Evolutionary conservation across 2,888 invertebrate species (phyloP).

Genomic region (Biston stratarius): DNA sequence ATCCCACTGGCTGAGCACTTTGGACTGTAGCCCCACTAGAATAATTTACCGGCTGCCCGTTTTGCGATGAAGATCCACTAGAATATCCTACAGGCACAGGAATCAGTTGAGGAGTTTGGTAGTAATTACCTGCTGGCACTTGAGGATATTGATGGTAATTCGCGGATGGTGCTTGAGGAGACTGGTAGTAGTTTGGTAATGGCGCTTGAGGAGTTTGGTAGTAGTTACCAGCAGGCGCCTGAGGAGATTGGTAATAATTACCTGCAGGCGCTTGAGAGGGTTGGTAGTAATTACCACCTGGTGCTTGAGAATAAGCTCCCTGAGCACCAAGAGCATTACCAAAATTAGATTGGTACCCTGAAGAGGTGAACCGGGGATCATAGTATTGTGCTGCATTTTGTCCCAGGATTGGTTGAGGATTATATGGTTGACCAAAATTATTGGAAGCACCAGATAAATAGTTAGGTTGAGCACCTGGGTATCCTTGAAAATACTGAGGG

Average conservation of each 20-base stretch:
- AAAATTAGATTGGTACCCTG: conserved; percentile 12
- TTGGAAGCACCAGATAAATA: conserved; percentile 8
- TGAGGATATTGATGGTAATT: conserved; percentile 17
- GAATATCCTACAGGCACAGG: conserved; percentile 23
- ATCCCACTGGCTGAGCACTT: not conserved
- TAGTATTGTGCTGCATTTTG: conserved; percentile 13
- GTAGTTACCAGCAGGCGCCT: conserved; percentile 7
- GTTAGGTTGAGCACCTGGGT: conserved; percentile 8
- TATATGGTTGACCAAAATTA: conserved; percentile 13
- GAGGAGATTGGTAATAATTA: conserved; percentile 19
- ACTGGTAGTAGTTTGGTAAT: conserved; percentile 13
- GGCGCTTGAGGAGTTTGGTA: conserved; percentile 10
- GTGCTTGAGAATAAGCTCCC: not conserved
- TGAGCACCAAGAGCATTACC: conserved; percentile 18
- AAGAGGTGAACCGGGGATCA: conserved; percentile 4
- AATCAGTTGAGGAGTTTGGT: conserved; percentile 15
- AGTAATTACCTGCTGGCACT: conserved; percentile 12
- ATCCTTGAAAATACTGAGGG: conserved; percentile 20
- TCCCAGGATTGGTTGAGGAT: conserved; percentile 10
- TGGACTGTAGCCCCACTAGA: not conserved
- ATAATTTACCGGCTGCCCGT: not conserved
- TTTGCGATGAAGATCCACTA: not conserved
- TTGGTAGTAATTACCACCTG: conserved; percentile 19
- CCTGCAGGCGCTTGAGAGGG: conserved; percentile 13
- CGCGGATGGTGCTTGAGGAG: conserved; percentile 1